Conservation (phyloP, 2,797 vertebrate genomes). For the Mormyrus proboscirostris region DNA sequence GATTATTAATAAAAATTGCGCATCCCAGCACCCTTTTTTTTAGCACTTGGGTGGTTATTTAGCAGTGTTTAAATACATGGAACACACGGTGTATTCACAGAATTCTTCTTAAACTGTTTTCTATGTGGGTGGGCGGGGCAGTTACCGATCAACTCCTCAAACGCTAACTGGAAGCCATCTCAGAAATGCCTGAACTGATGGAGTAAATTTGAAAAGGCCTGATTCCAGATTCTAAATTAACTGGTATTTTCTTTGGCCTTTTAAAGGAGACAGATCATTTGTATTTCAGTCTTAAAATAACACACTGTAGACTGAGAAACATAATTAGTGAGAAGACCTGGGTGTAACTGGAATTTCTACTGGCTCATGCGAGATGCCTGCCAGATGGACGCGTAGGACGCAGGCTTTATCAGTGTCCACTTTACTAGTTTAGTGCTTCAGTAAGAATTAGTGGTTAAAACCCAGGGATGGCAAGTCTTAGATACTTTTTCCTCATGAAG, state of each 20-base stretch:
- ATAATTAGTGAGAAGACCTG: not conserved
- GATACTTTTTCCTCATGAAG: not conserved
- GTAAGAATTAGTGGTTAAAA: not conserved
- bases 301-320: not conserved
- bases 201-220: not conserved
- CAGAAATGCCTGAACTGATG: not conserved
- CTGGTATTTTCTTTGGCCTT: not conserved
- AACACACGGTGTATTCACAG: not conserved
- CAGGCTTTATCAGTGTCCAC: not conserved
- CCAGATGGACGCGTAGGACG: not conserved
- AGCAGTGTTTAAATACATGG: not conserved
- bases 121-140: not conserved
- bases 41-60: not conserved
- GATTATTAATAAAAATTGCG: not conserved
- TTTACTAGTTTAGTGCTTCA: not conserved
- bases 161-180: not conserved
- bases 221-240: not conserved
- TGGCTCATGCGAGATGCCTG: not conserved
- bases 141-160: not conserved
- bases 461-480: not conserved
- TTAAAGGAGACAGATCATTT: not conserved
- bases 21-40: not conserved
- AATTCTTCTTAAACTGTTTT: not conserved
- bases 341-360: not conserved
- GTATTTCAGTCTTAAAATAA: not conserved